Percentiles rank a stretch among this genome's conserved stretches.
phyloP scores from a whole-genome alignment of 2,797 vertebrate species.

The Xiphophorus birchmanni region DNA sequence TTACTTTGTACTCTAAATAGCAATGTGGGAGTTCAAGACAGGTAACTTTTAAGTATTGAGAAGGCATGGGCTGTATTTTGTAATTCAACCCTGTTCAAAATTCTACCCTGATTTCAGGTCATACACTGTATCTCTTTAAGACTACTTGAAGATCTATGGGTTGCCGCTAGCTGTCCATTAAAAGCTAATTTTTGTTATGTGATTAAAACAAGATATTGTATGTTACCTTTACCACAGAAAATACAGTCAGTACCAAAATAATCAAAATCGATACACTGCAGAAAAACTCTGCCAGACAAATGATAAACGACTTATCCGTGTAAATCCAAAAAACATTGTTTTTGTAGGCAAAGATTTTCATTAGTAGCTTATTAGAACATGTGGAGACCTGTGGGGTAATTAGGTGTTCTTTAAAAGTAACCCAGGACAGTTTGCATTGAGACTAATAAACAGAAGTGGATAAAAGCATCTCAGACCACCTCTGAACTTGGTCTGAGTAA shows the following conservation, averaged over 20 bases:
- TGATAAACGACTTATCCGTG: neutral
- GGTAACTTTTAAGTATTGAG: neutral
- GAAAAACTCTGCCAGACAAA: neutral
- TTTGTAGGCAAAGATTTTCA: neutral
- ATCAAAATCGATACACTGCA: neutral
- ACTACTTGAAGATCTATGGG: neutral
- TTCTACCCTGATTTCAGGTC: neutral
- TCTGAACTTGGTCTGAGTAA: neutral
- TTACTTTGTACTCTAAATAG: neutral
- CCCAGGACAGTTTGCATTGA: neutral
- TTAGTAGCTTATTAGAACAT: slow-evolving; percentile 1
- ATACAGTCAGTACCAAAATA: neutral
- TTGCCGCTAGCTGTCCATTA: neutral
- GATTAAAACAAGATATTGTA: neutral
- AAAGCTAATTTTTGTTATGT: neutral
- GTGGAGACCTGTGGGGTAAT: neutral
- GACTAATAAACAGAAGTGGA: neutral
- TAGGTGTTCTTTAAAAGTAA: neutral
- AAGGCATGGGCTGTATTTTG: neutral
- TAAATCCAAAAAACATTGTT: neutral
- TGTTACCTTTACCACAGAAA: neutral
- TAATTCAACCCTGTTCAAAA: neutral
- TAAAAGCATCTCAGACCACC: slow-evolving; percentile 2
- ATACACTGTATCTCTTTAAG: neutral
- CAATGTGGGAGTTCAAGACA: neutral